Evolutionary conservation across 1,140 invertebrate species (phyloP).

Genomic region (Zaprionus inermis): DNA sequence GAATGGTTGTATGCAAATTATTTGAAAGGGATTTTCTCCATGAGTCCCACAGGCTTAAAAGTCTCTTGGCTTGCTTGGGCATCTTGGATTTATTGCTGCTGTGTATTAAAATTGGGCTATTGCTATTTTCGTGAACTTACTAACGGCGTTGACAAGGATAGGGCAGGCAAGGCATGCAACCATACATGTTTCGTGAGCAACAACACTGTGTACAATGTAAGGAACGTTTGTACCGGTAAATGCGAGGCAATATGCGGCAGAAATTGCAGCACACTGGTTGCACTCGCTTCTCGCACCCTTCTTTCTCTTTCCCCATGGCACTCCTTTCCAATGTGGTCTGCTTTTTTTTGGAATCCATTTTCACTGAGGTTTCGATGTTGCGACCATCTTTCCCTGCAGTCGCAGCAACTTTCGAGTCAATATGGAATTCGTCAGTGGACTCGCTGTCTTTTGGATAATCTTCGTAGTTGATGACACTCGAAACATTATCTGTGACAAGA

Average conservation of each 20-base stretch:
- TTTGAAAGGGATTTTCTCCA: not conserved
- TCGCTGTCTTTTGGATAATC: not conserved
- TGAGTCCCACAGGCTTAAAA: not conserved
- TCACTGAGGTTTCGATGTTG: too few relatives aligned
- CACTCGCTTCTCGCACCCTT: not conserved
- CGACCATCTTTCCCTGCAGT: too few relatives aligned
- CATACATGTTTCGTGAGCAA: not conserved
- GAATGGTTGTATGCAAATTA: constrained; percentile 28
- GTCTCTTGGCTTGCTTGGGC: not conserved
- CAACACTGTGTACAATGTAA: not conserved
- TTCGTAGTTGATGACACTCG: too few relatives aligned
- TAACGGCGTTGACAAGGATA: not conserved
- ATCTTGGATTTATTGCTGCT: not conserved
- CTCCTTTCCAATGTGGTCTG: too few relatives aligned
- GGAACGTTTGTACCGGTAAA: not conserved
- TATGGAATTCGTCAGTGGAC: too few relatives aligned
- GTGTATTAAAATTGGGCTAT: not conserved
- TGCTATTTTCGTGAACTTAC: not conserved
- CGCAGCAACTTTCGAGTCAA: too few relatives aligned
- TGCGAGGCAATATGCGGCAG: not conserved
- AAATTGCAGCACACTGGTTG: not conserved
- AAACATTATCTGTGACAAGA: not conserved
- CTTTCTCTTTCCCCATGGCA: too few relatives aligned
- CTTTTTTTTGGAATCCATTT: too few relatives aligned
- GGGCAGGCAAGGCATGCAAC: not conserved